A percentile compares a stretch with the other conserved stretches of the same genome.
Evolutionary conservation across 2,797 vertebrate genomes (phyloP).

Genomic region (Chrosomus eos): DNA sequence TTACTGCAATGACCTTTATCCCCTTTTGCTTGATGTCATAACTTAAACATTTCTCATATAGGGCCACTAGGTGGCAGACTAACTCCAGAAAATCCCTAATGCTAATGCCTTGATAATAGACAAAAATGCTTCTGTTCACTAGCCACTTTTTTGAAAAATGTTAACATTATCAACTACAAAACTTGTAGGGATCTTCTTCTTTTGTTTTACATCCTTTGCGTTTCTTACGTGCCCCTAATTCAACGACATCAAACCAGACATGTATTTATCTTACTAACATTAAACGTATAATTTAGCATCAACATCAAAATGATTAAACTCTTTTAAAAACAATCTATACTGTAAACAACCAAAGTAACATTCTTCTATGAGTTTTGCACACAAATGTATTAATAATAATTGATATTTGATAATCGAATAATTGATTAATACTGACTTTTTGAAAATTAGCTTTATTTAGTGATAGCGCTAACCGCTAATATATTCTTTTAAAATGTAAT

Average conservation of each 20-base stretch:
- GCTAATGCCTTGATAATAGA: neutral
- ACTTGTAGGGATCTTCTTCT: neutral
- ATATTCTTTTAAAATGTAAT: neutral
- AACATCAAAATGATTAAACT: neutral
- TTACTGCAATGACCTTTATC: slow-evolving; percentile 44
- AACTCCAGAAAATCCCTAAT: slow-evolving; percentile 4
- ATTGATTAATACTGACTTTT: neutral
- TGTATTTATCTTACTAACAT: neutral
- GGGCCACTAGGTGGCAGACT: slow-evolving; percentile 49
- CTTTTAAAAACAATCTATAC: neutral
- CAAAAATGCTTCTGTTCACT: neutral
- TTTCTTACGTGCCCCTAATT: neutral
- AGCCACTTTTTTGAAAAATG: neutral
- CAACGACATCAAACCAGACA: neutral
- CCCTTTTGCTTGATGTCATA: slow-evolving; percentile 45
- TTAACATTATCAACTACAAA: neutral
- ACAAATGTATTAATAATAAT: neutral
- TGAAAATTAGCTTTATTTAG: neutral
- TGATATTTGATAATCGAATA: too few relatives aligned
- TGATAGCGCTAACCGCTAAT: neutral
- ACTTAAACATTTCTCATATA: slow-evolving; percentile 3
- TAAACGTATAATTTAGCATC: neutral
- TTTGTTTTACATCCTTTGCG: neutral
- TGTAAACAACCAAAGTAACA: neutral
- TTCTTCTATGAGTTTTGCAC: neutral